Evolutionary conservation across 35 echinoderm and acorn worm species (phyloP).

Genomic region (Stichopus chloronotus): DNA sequence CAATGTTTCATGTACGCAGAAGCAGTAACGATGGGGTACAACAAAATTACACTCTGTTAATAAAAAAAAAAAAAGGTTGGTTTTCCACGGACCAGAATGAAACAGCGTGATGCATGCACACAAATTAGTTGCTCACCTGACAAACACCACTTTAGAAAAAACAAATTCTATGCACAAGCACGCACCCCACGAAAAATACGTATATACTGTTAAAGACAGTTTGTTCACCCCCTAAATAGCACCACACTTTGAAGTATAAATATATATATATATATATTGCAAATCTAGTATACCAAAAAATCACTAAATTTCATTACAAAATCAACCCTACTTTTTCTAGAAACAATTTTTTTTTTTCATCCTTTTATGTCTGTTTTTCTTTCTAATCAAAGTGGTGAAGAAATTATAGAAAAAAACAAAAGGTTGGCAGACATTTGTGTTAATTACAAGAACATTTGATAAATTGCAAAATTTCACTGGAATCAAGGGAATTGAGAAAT

Average conservation of each 20-base stretch:
- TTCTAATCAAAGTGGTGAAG: slow-evolving; percentile 43
- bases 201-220: slow-evolving; percentile 52
- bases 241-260: slow-evolving; percentile 66
- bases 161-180: slow-evolving; percentile 50
- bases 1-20: no score
- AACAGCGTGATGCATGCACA: not conserved
- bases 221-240: slow-evolving; percentile 57
- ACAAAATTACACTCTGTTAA: no score
- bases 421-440: slow-evolving; percentile 61
- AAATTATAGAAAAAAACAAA: slow-evolving; percentile 47
- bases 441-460: slow-evolving; percentile 46
- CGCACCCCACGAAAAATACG: slow-evolving; percentile 56
- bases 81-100: not conserved
- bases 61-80: not conserved
- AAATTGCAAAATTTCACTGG: slow-evolving; percentile 61
- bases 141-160: slow-evolving; percentile 37
- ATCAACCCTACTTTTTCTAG: slow-evolving; percentile 58
- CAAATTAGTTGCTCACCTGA: slow-evolving; percentile 36
- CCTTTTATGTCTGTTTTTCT: not conserved
- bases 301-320: slow-evolving; percentile 63
- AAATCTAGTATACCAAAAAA: slow-evolving; percentile 66
- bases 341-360: slow-evolving; percentile 47
- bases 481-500: slow-evolving; percentile 51
- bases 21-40: no score
- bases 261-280: slow-evolving; percentile 69